Evolutionary conservation across 2,113 vertebrate species (phyloP), one percentile per base, ranked within the genome.

Genomic region (Urocolius indicus): DNA sequence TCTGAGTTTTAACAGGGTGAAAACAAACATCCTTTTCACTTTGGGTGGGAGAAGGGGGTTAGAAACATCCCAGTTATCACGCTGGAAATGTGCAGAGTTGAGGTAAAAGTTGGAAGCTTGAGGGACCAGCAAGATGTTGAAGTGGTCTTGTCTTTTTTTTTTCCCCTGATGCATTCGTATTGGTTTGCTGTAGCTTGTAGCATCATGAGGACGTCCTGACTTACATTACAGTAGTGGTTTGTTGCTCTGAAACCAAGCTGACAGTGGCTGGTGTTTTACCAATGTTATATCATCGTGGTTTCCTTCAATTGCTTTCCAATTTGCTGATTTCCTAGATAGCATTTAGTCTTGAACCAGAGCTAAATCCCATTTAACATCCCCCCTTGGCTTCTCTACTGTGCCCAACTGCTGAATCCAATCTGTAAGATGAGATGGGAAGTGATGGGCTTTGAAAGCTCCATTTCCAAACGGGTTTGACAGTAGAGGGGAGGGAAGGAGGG

Each of bases 311-410:
- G 55, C 34, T 74, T 84, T 36, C 85, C 76, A 22, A 15, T 72
- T 78, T 76, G 43, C 74, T 91, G 84, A 89, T 84, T 65, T 57
- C 91, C 80, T 63, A 49, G 63, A 45, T 54, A 75, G 16, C 24
- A 6, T 48, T 61, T 20, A 30, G 68, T n/a, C 49, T 59, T 30
- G 34, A 80, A 57, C 10, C 58, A 66, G 75, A 62, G 74, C 69
- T 49, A 11, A 59, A 67, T 57, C 67, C 59, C 45, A 48, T 71
- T 68, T 76, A 54, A 67, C 54, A 46, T 57, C 57, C 21, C 16
- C 48, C 18, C 20, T 45, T 67, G 49, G 6, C n/a, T 24, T 7
- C 52, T 61, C 58, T 19, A 32, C 87, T 26, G 6, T 1, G 7
- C 46, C 46, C 85, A 65, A 7, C 55, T 26, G 41, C 68, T 32